Conservation (phyloP, 53 echinoderm and acorn worm species). For the Arbacia lixula region DNA sequence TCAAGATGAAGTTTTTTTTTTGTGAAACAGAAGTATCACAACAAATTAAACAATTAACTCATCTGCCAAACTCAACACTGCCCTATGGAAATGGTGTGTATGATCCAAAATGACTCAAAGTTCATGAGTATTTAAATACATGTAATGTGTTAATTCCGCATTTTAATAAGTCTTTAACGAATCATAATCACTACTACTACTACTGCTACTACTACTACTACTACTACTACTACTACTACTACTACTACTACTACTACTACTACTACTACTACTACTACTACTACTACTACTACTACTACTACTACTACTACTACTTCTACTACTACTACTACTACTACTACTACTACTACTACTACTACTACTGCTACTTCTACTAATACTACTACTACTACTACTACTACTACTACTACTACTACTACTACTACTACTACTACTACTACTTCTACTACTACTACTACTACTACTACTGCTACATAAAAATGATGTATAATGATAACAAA, state of each 20-base stretch:
- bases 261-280: slow-evolving; percentile 18
- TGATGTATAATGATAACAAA: no score
- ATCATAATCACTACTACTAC: background rate
- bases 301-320: slow-evolving; percentile 19
- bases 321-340: slow-evolving; percentile 14
- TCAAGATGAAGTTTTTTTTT: no score
- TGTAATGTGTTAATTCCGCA: no score
- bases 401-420: slow-evolving; percentile 13
- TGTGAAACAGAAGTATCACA: no score
- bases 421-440: background rate
- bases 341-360: slow-evolving; percentile 2
- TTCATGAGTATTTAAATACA: no score
- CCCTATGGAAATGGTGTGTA: no score
- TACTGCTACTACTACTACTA: background rate
- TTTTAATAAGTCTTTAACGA: no score
- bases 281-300: slow-evolving; percentile 28
- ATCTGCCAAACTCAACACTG: no score
- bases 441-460: slow-evolving; percentile 10
- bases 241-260: background rate
- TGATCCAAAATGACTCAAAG: no score
- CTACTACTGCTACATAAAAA: background rate
- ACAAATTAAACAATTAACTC: no score
- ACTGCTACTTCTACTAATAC: slow-evolving; percentile 7
- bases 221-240: slow-evolving; percentile 12
- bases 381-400: slow-evolving; percentile 9